Conservation (phyloP, 2,113 vertebrate genomes). For the Oreochromis tanganicae region DNA sequence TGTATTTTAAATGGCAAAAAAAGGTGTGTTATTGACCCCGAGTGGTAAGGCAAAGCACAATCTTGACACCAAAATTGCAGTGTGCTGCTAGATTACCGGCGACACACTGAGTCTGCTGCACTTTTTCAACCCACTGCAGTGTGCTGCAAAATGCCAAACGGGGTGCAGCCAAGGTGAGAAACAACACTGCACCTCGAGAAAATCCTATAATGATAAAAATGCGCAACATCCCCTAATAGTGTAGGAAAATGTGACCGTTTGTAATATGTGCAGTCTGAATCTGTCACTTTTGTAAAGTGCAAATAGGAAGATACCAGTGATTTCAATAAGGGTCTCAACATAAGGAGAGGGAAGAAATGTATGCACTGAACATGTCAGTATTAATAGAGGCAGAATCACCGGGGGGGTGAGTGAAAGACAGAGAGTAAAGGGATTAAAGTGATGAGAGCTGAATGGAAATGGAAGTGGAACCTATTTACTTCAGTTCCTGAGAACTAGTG, state of each 20-base stretch:
- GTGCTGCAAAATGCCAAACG: background rate
- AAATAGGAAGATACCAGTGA: background rate
- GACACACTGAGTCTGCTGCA: background rate
- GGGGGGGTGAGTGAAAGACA: constrained; percentile 7
- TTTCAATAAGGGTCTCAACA: constrained; percentile 18
- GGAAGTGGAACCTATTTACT: constrained; percentile 39
- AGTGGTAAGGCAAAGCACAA: background rate
- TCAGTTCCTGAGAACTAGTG: constrained; percentile 15
- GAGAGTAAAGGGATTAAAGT: constrained; percentile 28
- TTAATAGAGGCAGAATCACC: constrained; percentile 1
- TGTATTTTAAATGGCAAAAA: background rate
- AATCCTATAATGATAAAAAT: background rate
- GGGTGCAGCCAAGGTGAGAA: background rate
- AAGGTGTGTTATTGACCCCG: background rate
- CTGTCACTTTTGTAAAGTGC: background rate
- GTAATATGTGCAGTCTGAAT: background rate
- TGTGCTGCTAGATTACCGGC: background rate
- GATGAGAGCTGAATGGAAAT: constrained; percentile 33
- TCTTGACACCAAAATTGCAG: background rate
- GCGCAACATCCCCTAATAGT: background rate
- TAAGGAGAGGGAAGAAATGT: background rate
- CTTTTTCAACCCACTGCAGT: background rate
- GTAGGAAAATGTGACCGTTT: background rate
- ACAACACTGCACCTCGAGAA: background rate
- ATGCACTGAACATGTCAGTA: constrained; percentile 7